Conservation (phyloP, 2,113 vertebrate genomes). For the Brachyhypopomus occidentalis region DNA sequence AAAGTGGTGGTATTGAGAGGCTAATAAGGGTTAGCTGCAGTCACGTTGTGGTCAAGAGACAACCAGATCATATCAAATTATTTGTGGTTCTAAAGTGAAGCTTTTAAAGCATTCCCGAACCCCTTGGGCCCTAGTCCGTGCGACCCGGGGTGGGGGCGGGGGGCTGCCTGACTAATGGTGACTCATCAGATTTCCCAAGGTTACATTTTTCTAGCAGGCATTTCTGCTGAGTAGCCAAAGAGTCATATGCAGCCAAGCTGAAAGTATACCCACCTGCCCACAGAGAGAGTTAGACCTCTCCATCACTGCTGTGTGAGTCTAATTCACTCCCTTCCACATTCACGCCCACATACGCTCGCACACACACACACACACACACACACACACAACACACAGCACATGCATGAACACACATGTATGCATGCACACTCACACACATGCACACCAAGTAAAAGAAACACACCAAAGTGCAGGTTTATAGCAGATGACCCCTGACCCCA, state of each 20-base stretch:
- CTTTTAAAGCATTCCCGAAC: background rate
- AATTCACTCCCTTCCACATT: background rate
- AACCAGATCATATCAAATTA: background rate
- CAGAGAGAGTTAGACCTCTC: constrained; percentile 1
- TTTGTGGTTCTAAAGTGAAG: background rate
- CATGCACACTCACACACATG: constrained; percentile 6
- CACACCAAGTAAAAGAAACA: background rate
- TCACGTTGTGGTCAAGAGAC: too few relatives aligned
- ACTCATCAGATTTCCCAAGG: constrained; percentile 30
- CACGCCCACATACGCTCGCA: constrained; percentile 17
- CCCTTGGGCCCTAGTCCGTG: too few relatives aligned
- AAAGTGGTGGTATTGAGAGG: too few relatives aligned
- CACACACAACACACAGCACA: constrained; percentile 3
- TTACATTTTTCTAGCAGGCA: constrained; percentile 28
- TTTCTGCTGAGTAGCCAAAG: constrained; percentile 46
- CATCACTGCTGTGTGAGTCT: too few relatives aligned
- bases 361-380: constrained; percentile 7
- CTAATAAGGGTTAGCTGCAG: too few relatives aligned
- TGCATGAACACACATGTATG: too few relatives aligned
- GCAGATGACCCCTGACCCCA: constrained; percentile 49
- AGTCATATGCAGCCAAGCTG: background rate
- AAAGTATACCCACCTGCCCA: constrained; percentile 8
- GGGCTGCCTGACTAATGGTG: constrained; percentile 20
- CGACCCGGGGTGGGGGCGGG: too few relatives aligned
- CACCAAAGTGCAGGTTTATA: constrained; percentile 33